Conservation (phyloP, 2,797 vertebrate genomes). For the Leuciscus waleckii region DNA sequence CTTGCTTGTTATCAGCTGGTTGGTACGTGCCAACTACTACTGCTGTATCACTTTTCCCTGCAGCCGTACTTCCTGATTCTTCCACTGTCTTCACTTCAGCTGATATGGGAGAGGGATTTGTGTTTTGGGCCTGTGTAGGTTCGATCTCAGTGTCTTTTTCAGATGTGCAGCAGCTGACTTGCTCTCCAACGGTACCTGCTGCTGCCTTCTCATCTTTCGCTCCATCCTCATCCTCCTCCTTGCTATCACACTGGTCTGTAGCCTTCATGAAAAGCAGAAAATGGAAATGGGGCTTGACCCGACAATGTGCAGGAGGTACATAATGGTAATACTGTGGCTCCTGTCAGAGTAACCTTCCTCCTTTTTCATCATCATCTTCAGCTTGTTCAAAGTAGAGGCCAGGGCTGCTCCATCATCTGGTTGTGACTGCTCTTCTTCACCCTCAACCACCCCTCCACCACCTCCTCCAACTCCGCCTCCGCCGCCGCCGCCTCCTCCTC, state of each 20-base stretch:
- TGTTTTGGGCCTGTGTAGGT: conserved; percentile 45
- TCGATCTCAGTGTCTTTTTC: conserved; percentile 63
- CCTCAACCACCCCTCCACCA: conserved; percentile 42
- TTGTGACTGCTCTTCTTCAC: conserved; percentile 68
- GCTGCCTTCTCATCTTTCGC: conserved; percentile 62
- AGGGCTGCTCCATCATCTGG: conserved; percentile 82
- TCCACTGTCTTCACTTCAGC: conserved; percentile 73
- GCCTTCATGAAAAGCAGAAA: conserved; percentile 98
- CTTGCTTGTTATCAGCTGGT: conserved; percentile 69
- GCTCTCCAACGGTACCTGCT: conserved; percentile 52
- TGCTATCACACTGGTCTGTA: conserved; percentile 82
- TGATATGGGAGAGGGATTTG: conserved; percentile 64
- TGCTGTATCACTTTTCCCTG: conserved; percentile 41
- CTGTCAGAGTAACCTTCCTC: conserved; percentile 86
- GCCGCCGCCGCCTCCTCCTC: conserved; percentile 75
- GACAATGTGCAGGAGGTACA: conserved; percentile 93
- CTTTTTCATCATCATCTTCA: conserved; percentile 96
- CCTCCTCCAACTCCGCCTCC: conserved; percentile 69
- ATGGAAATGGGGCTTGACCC: conserved; percentile 96
- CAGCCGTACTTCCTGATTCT: conserved; percentile 45
- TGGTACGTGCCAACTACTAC: conserved; percentile 50
- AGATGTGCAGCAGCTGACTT: conserved; percentile 58
- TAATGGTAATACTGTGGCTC: conserved; percentile 99
- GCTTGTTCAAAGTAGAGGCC: conserved; percentile 90
- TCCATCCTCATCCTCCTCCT: conserved; percentile 68